Evolutionary conservation across 2,797 vertebrate species (phyloP), one percentile per base, ranked within the genome.

Genomic region (Enteromius paludinosus): DNA sequence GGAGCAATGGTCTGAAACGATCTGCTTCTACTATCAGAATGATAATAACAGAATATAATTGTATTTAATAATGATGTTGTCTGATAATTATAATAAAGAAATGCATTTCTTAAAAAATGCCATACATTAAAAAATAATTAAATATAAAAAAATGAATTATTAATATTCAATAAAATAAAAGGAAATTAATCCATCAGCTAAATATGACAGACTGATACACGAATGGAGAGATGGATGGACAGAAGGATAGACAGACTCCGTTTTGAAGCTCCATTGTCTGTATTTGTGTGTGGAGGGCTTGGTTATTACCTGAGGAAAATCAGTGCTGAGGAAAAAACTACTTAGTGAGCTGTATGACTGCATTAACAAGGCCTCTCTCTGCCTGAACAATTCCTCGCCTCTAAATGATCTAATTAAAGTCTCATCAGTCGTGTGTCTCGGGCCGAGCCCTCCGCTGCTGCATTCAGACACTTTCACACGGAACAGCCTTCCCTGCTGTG

Each of bases 361-460:
- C 84, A 86, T 88, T 88, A 88, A 87, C 84, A 85, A 83, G 79
- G 69, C 77, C 83, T 86, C 81, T 87, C 81, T 83, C 83, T 86
- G 83, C 78, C 84, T 87, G 83, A 79, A 80, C 83, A 82, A 80
- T 86, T 87, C 82, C 81, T 88, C 78, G 54, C 76, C 59, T 79
- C 85, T 87, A 88, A 87, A 86, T 85, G 83, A 83, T 87, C 86
- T 86, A 88, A 86, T 89, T 89, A 89, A 89, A 87, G 76, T 75
- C 86, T 85, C 86, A 86, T 89, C 81, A 83, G 82, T 86, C 78
- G 61, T 83, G 78, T 68, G 77, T 83, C 79, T 84, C 45, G 78
- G 76, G 72, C 69, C 73, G 54, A 66, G 78, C 59, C 73, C 81
- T 85, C 69, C 23, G 64, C 61, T 41, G 81, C 85, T 86, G 65